These are phyloP conservation scores for Endomychus coccineus DNA, from an alignment of 2,888 invertebrate genomes.

Conservation along the genomic window DNA sequence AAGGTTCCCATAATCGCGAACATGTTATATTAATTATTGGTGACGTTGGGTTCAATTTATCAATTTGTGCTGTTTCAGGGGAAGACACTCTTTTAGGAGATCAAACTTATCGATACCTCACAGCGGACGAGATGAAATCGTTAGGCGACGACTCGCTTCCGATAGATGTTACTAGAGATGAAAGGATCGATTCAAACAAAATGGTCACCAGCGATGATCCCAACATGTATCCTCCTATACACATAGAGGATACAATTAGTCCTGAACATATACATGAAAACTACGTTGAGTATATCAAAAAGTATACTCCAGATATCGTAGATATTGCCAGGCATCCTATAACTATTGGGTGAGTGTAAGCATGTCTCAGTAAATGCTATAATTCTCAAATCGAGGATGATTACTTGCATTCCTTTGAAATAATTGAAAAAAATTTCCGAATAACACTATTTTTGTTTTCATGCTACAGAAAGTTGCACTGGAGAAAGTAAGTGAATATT, in stretches of 20 bases:
- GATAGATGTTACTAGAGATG: conserved; percentile 88
- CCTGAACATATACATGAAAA: conserved; percentile 53
- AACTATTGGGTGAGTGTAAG: conserved; percentile 53
- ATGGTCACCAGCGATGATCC: conserved; percentile 48
- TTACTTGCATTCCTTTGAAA: too few relatives aligned
- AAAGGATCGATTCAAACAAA: conserved; percentile 66
- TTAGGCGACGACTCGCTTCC: conserved; percentile 88
- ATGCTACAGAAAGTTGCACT: conserved; percentile 77
- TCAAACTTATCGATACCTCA: conserved; percentile 85
- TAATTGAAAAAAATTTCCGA: too few relatives aligned
- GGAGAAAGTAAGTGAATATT: conserved; percentile 97
- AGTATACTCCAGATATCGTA: conserved; percentile 52
- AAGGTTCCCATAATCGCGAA: too few relatives aligned
- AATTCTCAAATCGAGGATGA: too few relatives aligned
- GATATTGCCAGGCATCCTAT: conserved; percentile 54
- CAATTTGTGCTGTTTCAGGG: conserved; percentile 49
- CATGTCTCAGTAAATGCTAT: too few relatives aligned
- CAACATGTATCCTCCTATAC: conserved; percentile 47
- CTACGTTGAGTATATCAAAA: conserved; percentile 45
- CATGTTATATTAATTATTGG: too few relatives aligned
- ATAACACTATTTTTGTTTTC: conserved; percentile 20
- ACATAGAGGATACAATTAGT: conserved; percentile 55
- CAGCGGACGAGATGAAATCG: conserved; percentile 93
- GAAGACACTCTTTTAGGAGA: conserved; percentile 88
- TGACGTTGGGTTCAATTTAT: neutral